Conservation (phyloP, 1,140 invertebrate species). For the Achroia grisella region DNA sequence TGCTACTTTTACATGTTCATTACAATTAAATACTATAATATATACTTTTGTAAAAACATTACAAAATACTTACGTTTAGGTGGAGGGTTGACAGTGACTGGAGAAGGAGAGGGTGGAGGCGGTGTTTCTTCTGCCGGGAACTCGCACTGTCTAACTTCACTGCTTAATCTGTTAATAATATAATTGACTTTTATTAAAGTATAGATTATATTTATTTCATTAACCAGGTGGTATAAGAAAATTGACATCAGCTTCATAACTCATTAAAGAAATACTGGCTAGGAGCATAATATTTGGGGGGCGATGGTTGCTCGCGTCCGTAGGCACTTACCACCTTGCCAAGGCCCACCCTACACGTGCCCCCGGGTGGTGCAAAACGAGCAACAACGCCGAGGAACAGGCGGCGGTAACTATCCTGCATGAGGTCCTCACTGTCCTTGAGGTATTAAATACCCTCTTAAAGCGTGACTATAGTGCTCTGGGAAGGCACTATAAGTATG, state of each 20-base stretch:
- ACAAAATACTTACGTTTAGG: constrained; percentile 48
- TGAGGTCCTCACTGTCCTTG: neutral
- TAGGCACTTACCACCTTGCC: neutral
- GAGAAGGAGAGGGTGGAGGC: constrained; percentile 38
- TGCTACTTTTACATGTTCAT: no score
- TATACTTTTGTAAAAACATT: neutral
- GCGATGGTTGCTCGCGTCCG: constrained; percentile 5
- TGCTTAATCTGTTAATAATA: constrained; percentile 41
- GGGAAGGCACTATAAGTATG: no score
- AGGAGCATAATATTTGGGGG: no score
- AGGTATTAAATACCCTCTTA: constrained; percentile 6
- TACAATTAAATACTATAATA: neutral
- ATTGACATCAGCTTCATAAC: no score
- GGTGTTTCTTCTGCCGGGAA: constrained; percentile 46
- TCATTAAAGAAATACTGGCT: no score
- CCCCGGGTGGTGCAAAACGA: constrained; percentile 12
- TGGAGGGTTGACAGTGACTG: constrained; percentile 32
- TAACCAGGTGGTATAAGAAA: no score
- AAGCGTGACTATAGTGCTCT: no score
- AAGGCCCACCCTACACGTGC: constrained; percentile 3
- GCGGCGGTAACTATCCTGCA: constrained; percentile 9
- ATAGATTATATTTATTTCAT: no score
- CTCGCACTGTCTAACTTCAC: constrained; percentile 57
- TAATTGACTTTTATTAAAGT: no score
- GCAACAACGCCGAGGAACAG: constrained; percentile 8